A percentile compares a stretch with the other conserved stretches of the same genome.
These are phyloP conservation scores for Aurelia sp. DNA, from an alignment of 30 jellyfish, hydroid and myxozoan genomes.

Conservation along the genomic window DNA sequence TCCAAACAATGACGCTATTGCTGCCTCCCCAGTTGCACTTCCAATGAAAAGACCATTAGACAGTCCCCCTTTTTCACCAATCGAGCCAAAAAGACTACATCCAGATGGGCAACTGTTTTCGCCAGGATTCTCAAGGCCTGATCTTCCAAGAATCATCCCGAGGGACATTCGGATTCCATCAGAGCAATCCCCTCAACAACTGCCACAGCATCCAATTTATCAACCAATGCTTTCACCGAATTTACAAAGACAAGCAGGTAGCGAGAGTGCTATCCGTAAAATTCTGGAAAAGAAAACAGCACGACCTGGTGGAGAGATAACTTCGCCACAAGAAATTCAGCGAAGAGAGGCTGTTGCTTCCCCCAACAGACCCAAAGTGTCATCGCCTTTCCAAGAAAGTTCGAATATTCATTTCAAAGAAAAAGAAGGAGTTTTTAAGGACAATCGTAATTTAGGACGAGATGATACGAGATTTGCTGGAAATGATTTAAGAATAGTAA, in stretches of 20 bases:
- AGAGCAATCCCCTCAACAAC: neutral
- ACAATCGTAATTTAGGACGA: neutral
- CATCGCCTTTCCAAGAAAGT: slow-evolving; percentile 31
- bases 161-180: slow-evolving; percentile 56
- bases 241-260: no score
- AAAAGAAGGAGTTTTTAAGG: neutral
- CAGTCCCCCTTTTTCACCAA: slow-evolving; percentile 82
- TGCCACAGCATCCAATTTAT: neutral
- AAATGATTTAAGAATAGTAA: neutral
- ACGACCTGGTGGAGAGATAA: neutral
- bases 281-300: neutral
- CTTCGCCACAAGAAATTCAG: neutral
- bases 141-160: slow-evolving; percentile 70
- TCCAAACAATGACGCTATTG: neutral
- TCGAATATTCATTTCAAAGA: neutral
- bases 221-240: neutral
- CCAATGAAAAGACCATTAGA: slow-evolving; percentile 51
- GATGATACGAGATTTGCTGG: neutral
- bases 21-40: neutral
- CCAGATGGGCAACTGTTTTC: slow-evolving; percentile 41
- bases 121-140: slow-evolving; percentile 82
- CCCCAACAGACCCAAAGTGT: slow-evolving; percentile 12
- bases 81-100: slow-evolving; percentile 68
- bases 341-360: slow-evolving; percentile 12
- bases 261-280: slow-evolving; percentile 13